These are phyloP conservation scores for Ladona fulva DNA, from an alignment of 1,140 invertebrate species.

Conservation along the genomic window DNA sequence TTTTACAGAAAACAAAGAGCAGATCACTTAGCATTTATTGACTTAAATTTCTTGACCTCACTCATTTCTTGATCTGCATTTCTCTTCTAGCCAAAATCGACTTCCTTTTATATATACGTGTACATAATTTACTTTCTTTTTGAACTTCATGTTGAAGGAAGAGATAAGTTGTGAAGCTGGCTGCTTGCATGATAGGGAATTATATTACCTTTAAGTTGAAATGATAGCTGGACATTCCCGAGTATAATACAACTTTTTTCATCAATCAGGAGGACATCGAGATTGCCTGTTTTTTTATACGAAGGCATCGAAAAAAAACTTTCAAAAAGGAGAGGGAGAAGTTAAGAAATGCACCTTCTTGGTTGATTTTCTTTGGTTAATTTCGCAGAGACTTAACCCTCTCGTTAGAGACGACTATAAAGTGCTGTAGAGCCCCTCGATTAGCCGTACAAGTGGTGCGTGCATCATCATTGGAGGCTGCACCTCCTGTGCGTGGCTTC, in stretches of 20 bases:
- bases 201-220: not conserved
- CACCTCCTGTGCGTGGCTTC: conserved; percentile 6
- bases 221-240: not conserved
- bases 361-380: not conserved
- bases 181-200: not conserved
- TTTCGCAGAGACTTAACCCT: not conserved
- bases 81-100: too few species aligned
- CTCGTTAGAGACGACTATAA: not conserved
- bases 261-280: not conserved
- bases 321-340: not conserved
- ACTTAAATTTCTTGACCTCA: not conserved
- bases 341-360: not conserved
- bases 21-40: not conserved
- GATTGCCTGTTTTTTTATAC: not conserved
- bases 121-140: not conserved
- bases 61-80: not conserved
- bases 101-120: not conserved
- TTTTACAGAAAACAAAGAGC: not conserved
- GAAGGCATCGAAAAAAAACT: not conserved
- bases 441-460: not conserved
- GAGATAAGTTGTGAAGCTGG: not conserved
- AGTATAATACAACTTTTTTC: not conserved
- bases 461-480: conserved; percentile 6
- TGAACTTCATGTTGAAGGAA: conserved; percentile 4
- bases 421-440: not conserved